phyloP scores from a whole-genome alignment of 2,113 vertebrate genomes.

The Thamnophis sirtalis region DNA sequence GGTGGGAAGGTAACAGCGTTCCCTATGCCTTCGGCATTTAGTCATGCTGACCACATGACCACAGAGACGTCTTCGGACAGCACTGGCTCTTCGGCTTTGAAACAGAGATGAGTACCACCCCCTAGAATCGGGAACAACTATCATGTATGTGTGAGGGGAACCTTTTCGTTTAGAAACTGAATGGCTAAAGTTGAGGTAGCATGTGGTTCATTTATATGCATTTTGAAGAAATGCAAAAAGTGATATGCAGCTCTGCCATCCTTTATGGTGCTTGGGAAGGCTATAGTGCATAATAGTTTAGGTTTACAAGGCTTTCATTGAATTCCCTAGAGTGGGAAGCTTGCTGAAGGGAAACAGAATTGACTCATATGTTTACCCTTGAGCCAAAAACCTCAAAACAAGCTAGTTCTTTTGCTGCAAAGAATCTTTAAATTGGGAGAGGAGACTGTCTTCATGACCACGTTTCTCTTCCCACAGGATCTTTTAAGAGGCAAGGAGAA shows the following conservation, averaged over 20 bases:
- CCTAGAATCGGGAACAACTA: too few relatives aligned
- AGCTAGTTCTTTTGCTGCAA: background rate
- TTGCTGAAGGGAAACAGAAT: background rate
- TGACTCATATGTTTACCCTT: background rate
- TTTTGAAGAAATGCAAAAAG: background rate
- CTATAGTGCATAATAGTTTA: too few relatives aligned
- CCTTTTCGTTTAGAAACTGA: background rate
- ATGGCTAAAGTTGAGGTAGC: background rate
- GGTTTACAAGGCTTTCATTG: background rate
- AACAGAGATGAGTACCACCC: too few relatives aligned
- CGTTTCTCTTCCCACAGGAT: background rate
- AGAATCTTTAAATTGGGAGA: background rate
- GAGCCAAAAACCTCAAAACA: background rate
- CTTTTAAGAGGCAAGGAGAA: background rate
- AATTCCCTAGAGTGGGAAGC: background rate
- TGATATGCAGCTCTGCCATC: background rate
- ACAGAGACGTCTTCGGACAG: too few relatives aligned
- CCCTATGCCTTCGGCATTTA: too few relatives aligned
- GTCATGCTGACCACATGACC: too few relatives aligned
- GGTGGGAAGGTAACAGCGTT: too few relatives aligned
- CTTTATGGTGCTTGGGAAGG: background rate
- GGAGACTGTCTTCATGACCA: background rate
- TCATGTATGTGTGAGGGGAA: too few relatives aligned
- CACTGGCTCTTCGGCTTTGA: too few relatives aligned
- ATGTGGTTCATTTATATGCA: background rate